Base-by-base conservation (phyloP, 2,888 invertebrate genomes). In the Dermolepida albohirtum region DNA sequence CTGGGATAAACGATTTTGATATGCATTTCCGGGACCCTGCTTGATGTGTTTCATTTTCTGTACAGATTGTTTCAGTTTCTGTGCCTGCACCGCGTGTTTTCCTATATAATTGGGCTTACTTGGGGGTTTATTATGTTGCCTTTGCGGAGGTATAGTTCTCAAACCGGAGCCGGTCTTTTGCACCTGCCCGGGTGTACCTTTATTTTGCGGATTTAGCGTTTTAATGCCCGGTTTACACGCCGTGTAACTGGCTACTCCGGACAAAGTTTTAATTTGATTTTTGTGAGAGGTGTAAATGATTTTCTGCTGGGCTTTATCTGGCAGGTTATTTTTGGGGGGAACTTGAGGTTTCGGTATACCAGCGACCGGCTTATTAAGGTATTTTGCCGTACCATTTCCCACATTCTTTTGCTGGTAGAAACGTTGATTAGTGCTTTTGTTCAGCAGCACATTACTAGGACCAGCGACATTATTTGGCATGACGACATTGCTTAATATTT, bases 31-130 rank as follows among this genome's bases (percentile, higher is more conserved):
- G 66, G 69, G 27, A 62, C 34, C 59, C 5, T 72, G 70, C 17
- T 54, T 71, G 47, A 50, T 73, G 17, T 55, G 39, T 14, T 63
- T 68, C 55, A 64, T 66, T 50, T 50, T 69, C 50, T 66, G 57
- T n/a, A 70, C 68, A 0, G 71, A 50, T 22, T 71, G 72, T 64
- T 77, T 78, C 43, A 79, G 71, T 72, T 82, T 83, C 68, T 83
- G 84, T 5, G 82, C 84, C 74, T 84, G 84, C 34, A 80, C 80
- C 2, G 84, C 84, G 73, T 84, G 84, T 72, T 84, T 84, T 0
- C 84, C 84, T 22, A 84, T 84, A 71, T 84, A 84, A 73, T 84
- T 84, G 1, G 83, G 78, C 74, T 83, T 83, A 63, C 78, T 81
- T 5, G 81, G 75, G 7, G 78, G 64, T 73, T 63, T 40, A 40